Evolutionary conservation across 2,797 vertebrate species (phyloP).

Genomic region (Smutsia gigantea): DNA sequence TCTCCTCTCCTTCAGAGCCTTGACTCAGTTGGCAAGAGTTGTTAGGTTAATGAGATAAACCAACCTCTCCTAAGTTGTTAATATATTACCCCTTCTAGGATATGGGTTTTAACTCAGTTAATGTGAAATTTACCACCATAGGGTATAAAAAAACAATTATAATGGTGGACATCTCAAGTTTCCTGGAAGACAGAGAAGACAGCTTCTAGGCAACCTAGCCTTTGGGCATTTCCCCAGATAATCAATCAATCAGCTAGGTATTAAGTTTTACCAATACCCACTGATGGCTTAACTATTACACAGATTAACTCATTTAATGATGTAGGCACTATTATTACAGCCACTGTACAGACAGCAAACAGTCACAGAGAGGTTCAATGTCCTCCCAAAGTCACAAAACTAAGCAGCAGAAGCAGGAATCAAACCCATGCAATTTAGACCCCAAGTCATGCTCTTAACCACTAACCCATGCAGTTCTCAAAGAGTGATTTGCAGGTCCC

Average conservation of each 20-base stretch:
- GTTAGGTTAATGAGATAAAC: neutral
- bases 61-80: neutral
- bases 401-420: neutral
- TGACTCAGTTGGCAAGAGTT: neutral
- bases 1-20: neutral
- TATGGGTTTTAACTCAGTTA: neutral
- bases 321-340: neutral
- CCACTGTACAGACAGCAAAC: neutral
- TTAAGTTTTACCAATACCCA: neutral
- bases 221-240: neutral
- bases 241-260: neutral
- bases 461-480: neutral
- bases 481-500: neutral
- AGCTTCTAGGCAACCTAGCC: neutral
- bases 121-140: neutral
- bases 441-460: neutral
- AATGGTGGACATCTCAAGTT: neutral
- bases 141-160: neutral
- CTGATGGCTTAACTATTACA: neutral
- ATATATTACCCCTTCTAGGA: neutral
- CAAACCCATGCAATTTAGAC: neutral
- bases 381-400: neutral
- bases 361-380: neutral
- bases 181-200: neutral
- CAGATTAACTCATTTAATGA: neutral